phyloP scores from a whole-genome alignment of 2,888 invertebrate species.

The Tineola bisselliella region DNA sequence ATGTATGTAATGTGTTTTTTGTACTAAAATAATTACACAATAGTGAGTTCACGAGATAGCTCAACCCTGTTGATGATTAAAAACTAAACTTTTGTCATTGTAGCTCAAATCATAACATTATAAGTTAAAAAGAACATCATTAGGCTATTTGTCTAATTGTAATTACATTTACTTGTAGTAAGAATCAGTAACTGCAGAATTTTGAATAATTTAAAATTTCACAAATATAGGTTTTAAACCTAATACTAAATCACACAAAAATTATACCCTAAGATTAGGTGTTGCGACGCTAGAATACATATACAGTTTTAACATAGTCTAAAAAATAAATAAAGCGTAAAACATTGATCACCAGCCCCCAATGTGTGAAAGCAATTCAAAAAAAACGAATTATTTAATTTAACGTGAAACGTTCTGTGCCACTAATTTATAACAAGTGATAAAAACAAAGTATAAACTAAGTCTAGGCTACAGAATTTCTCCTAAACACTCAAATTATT shows the following conservation, averaged over 20 bases:
- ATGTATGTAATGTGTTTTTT: too few relatives aligned
- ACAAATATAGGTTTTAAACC: background rate
- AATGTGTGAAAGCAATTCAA: background rate
- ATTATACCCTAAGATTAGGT: background rate
- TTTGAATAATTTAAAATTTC: background rate
- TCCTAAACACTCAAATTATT: background rate
- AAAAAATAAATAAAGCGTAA: background rate
- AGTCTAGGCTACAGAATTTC: background rate
- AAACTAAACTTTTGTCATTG: background rate
- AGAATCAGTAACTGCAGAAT: too few relatives aligned
- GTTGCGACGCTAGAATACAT: background rate
- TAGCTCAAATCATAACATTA: background rate
- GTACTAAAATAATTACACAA: too few relatives aligned
- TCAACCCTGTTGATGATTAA: background rate
- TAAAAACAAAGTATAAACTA: background rate
- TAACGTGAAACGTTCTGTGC: background rate
- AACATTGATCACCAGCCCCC: background rate
- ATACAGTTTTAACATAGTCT: background rate
- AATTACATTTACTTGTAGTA: too few relatives aligned
- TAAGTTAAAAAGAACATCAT: too few relatives aligned
- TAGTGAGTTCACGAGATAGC: background rate
- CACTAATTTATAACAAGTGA: background rate
- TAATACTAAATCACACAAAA: background rate
- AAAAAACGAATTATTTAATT: background rate
- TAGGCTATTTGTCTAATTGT: too few relatives aligned